phyloP scores from a whole-genome alignment of 1,140 invertebrate species.

The Drosophila arizonae region DNA sequence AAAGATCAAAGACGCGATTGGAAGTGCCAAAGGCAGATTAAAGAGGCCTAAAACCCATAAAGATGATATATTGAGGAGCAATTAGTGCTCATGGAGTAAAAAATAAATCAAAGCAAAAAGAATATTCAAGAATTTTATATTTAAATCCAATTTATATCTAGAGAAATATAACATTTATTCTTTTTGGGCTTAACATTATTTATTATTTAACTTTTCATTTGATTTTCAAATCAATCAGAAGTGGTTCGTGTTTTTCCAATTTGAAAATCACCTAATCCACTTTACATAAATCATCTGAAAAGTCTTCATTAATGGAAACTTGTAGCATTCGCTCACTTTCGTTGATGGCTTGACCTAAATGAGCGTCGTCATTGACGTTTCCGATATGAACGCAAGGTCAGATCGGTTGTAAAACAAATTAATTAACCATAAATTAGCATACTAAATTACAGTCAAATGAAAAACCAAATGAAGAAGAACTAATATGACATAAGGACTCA shows the following conservation, averaged over 20 bases:
- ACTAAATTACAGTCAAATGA: constrained; percentile 28
- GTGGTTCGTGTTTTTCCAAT: too few species aligned
- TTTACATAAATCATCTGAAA: background rate
- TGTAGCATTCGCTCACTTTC: constrained; percentile 24
- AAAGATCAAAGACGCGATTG: constrained; percentile 35
- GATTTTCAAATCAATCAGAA: too few species aligned
- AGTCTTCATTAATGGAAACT: constrained; percentile 24
- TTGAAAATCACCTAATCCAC: background rate
- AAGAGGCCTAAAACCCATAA: background rate
- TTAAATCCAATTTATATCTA: too few species aligned
- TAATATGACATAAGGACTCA: background rate
- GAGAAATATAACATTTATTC: too few species aligned
- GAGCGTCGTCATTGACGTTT: constrained; percentile 42
- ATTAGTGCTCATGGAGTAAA: background rate
- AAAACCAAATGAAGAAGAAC: background rate
- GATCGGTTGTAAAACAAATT: constrained; percentile 47
- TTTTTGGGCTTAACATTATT: too few species aligned
- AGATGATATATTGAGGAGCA: background rate
- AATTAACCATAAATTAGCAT: constrained; percentile 68
- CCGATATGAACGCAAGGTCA: constrained; percentile 39
- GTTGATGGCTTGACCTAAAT: constrained; percentile 39
- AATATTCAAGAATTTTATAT: background rate
- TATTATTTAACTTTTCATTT: too few species aligned
- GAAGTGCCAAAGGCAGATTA: background rate
- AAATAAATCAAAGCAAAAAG: background rate